A percentile compares a stretch with the other conserved stretches of the same genome.
Conservation (phyloP, 2,113 vertebrate genomes). For the Tachysurus vachellii region DNA sequence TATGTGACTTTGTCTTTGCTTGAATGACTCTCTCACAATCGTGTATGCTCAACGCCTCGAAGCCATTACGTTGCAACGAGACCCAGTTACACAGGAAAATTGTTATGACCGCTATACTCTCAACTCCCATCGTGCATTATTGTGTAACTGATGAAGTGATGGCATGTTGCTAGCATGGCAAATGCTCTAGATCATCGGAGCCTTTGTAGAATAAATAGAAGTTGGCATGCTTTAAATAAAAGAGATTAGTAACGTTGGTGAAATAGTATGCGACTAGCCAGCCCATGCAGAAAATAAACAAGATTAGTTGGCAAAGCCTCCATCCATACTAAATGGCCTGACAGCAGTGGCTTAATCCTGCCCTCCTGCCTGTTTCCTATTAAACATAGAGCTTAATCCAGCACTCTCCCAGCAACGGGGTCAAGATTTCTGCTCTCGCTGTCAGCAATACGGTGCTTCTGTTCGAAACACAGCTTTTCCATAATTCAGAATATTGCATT, state of each 20-base stretch:
- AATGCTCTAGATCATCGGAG: slow-evolving; percentile 15
- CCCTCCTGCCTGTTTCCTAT: slow-evolving; percentile 61
- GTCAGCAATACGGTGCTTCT: neutral
- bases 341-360: slow-evolving; percentile 66
- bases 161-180: slow-evolving; percentile 22
- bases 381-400: slow-evolving; percentile 74
- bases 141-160: slow-evolving; percentile 31
- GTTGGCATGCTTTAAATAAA: slow-evolving; percentile 35
- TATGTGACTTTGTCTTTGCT: neutral
- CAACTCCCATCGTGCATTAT: slow-evolving; percentile 33
- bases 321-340: slow-evolving; percentile 69
- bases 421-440: slow-evolving; percentile 50
- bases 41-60: slow-evolving; percentile 19
- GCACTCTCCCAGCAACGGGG: slow-evolving; percentile 59
- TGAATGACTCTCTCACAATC: slow-evolving; percentile 28
- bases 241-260: slow-evolving; percentile 12
- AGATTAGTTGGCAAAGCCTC: slow-evolving; percentile 70
- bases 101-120: slow-evolving; percentile 34
- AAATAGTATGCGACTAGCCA: slow-evolving; percentile 28
- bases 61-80: slow-evolving; percentile 10
- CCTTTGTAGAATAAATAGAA: slow-evolving; percentile 12
- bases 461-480: neutral
- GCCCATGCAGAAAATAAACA: slow-evolving; percentile 70
- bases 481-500: neutral
- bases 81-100: slow-evolving; percentile 37